phyloP scores from a whole-genome alignment of 2,113 vertebrate genomes.

The Serilophus lunatus region DNA sequence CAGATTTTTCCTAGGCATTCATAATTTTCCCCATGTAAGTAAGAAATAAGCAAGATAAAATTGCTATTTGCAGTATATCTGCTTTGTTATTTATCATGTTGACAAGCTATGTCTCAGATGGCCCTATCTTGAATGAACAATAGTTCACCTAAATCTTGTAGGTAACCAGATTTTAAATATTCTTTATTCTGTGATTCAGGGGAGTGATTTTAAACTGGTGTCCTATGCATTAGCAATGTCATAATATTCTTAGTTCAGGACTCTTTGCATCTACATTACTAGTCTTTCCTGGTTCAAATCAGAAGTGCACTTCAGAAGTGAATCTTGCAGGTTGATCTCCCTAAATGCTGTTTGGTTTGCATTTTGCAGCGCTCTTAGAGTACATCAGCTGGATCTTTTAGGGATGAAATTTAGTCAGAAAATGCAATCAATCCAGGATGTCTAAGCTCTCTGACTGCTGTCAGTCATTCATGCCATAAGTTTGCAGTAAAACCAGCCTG shows the following conservation, averaged over 20 bases:
- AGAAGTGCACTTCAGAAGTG: neutral
- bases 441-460: neutral
- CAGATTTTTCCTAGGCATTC: neutral
- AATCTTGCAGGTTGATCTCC: neutral
- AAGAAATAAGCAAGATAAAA: neutral
- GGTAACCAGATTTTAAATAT: neutral
- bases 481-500: neutral
- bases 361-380: neutral
- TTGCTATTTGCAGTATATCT: neutral
- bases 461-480: neutral
- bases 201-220: neutral
- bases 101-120: neutral
- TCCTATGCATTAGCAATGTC: neutral
- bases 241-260: neutral
- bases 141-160: neutral
- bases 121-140: neutral
- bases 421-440: neutral
- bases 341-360: neutral
- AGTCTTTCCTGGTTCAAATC: neutral
- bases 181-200: neutral
- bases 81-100: neutral
- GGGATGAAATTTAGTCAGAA: neutral
- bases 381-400: neutral
- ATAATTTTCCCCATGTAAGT: neutral
- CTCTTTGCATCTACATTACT: neutral